Percentiles rank a stretch among this genome's conserved stretches.
Evolutionary conservation across 2,113 vertebrate genomes (phyloP).

Genomic region (Ailuropoda melanoleuca): DNA sequence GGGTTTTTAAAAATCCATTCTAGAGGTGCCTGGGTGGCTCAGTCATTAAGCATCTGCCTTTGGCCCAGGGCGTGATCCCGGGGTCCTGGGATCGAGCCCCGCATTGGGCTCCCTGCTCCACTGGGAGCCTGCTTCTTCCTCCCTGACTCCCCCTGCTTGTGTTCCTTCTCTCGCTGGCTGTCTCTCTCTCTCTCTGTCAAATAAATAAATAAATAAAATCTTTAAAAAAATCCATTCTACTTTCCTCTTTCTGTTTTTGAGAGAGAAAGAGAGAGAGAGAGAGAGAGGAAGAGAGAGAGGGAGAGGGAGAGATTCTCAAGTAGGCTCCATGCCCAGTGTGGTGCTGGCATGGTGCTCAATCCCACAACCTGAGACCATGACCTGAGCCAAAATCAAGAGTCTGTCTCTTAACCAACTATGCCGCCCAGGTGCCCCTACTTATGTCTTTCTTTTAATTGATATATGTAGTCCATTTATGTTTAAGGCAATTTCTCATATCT

Average conservation of each 20-base stretch:
- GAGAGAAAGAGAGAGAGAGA: background rate
- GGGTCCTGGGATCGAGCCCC: too few species aligned
- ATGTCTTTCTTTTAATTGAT: background rate
- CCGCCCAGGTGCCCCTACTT: background rate
- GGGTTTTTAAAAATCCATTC: background rate
- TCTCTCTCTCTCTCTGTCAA: too few species aligned
- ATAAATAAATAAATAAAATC: too few species aligned
- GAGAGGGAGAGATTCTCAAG: background rate
- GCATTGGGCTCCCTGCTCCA: too few species aligned
- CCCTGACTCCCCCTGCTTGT: too few species aligned
- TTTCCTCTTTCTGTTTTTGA: background rate
- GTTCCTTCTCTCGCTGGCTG: too few species aligned
- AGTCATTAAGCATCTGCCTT: too few species aligned
- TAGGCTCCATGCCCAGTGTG: background rate
- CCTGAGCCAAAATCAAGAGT: background rate
- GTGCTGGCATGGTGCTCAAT: background rate
- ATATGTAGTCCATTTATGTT: background rate
- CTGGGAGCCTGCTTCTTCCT: too few species aligned
- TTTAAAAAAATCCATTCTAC: background rate
- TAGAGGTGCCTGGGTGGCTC: too few species aligned
- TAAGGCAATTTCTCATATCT: background rate
- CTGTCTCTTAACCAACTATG: background rate
- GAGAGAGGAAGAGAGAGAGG: background rate
- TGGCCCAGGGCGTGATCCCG: too few species aligned
- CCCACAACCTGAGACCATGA: background rate